Evolutionary conservation across 2,113 vertebrate genomes (phyloP), one percentile per base, ranked within the genome.

Genomic region (Sialia sialis): DNA sequence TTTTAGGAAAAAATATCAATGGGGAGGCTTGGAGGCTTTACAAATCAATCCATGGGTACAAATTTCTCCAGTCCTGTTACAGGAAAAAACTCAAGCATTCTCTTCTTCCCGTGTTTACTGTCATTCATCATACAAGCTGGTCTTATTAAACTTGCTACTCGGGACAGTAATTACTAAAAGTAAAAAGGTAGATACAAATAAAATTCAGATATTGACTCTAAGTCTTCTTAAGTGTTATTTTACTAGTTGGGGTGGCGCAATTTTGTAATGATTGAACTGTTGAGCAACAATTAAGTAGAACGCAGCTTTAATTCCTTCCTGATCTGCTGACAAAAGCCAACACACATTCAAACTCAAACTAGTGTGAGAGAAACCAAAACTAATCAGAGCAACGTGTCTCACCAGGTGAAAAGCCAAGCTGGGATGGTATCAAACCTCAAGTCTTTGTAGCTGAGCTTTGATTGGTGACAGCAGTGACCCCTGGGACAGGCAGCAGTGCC

Each of bases 381-480:
- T 25, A 12, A 52, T 12, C 22, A 21, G 74, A 70, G 27, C 13
- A 3, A 27, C 6, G 74, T 1, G 7, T 26, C 34, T 62, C 64
- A 41, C 4, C 30, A 16, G 49, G 52, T 39, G 49, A 62, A 55
- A 79, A 78, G 68, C 73, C 58, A 49, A 55, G 48, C 56, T 67
- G 73, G 60, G 21, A 15, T 4, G 51, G 38, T 4, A 49, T 18
- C 5, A 70, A 70, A 55, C 55, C 48, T 54, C 54, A 26, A 8
- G 7, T 5, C 19, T 63, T 81, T 8, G 48, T 36, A 8, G 5
- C 10, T 4, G 39, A 18, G 29, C 56, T 85, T n/a, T 80, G 19
- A 6, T 1, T 0, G 2, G 54, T 15, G 70, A 4, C 60, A 79
- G 70, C 6, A 3, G 2, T 0, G 17, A 27, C 1, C 23, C 43